Evolutionary conservation across 1,140 invertebrate species (phyloP), one percentile per base, ranked within the genome.

Genomic region (Meloidogyne floridensis): DNA sequence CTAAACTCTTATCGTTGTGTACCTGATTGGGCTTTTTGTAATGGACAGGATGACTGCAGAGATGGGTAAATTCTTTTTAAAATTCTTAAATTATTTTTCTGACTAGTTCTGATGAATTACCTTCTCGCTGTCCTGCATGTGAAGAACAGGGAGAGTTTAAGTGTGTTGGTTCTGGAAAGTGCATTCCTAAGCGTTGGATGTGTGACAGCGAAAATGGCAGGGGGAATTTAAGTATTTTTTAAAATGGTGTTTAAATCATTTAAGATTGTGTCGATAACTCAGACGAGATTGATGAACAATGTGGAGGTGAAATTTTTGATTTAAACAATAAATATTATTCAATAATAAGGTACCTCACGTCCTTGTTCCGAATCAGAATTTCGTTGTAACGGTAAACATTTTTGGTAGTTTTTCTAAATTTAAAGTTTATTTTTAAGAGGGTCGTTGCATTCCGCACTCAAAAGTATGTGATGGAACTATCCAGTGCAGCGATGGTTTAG

Each of bases 131-230:
- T 71, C 85, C 89, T 3, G 75, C 83, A 8, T 89, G 88, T 80
- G 88, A 89, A 65, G 85, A 87, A 20, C 80, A 88, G 15, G 88
- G 88, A 15, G 88, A 89, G 18, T 89, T 89, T 84, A 85, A 87
- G 43, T 89, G 88, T 75, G 88, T 81, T 9, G 84, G 86, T 11
- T 95, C 94, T 82, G 95, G 95, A 1, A 94, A 88, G 93, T 98
- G 97, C 91, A 96, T 98, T 81, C 93, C 97, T 15, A 93, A 94
- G 47, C 94, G 95, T 65, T 99, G 97, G 96, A 95, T 95, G 88
- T 98, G 96, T 90, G 96, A 98, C 87, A 83, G 6, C 42, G 78
- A 85, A 18, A 84, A 84, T 43, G 59, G 59, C 59, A 65, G 6
- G 59, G n/a, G 0, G 18, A 7, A 7, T 65, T 65, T 7, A 65